Conservation (phyloP, 2,113 vertebrate genomes). For the Eptatretus burgeri region DNA sequence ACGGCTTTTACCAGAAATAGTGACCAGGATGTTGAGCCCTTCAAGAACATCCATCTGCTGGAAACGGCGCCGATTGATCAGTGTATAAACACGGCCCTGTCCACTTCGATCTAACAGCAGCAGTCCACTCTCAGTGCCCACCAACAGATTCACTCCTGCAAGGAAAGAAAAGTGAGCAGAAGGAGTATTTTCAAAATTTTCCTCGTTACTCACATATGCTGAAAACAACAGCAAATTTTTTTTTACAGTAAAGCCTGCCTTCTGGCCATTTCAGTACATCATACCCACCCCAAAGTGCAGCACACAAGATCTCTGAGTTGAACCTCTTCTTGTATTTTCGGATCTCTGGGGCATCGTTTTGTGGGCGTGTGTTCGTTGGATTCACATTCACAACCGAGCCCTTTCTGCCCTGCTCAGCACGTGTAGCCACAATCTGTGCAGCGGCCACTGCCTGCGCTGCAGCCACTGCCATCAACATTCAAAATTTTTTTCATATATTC, state of each 20-base stretch:
- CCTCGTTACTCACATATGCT: neutral
- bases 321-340: slow-evolving; percentile 98
- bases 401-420: slow-evolving; percentile 35
- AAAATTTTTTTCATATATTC: no score
- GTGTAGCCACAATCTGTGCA: no score
- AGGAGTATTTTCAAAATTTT: neutral
- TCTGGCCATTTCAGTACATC: no score
- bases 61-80: slow-evolving; percentile 74
- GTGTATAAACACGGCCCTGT: slow-evolving; percentile 91
- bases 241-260: neutral
- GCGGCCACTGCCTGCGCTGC: no score
- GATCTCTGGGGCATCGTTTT: slow-evolving; percentile 92
- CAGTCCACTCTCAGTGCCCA: slow-evolving; percentile 86
- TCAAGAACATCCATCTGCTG: slow-evolving; percentile 98
- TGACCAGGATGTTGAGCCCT: slow-evolving; percentile 86
- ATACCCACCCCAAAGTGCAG: slow-evolving; percentile 67
- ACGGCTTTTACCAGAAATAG: slow-evolving; percentile 48
- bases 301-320: slow-evolving; percentile 94
- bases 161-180: no score
- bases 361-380: slow-evolving; percentile 87
- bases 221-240: neutral
- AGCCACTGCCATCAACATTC: no score
- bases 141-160: slow-evolving; percentile 68
- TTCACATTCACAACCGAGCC: slow-evolving; percentile 97
- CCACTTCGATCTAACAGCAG: slow-evolving; percentile 89